These are phyloP conservation scores for Synanthedon vespiformis DNA, from an alignment of 2,888 invertebrate species.

Conservation along the genomic window DNA sequence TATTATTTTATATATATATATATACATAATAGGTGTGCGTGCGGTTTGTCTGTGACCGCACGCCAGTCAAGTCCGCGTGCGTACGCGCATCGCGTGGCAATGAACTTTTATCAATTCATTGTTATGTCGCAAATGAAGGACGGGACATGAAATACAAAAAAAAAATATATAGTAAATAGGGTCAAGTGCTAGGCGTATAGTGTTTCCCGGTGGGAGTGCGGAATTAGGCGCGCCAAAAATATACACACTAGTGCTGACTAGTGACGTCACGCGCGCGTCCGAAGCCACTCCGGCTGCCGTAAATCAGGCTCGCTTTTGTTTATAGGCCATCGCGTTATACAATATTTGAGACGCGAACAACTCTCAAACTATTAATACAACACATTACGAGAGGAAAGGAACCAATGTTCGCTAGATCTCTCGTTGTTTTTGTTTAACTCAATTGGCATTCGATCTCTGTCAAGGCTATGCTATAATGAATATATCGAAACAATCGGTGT, in stretches of 20 bases:
- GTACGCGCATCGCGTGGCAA: conserved; percentile 38
- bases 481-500: no score
- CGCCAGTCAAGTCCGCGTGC: conserved; percentile 44
- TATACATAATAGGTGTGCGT: conserved; percentile 3
- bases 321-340: conserved; percentile 42
- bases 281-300: conserved; percentile 45
- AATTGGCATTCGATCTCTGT: no score
- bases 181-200: conserved; percentile 55
- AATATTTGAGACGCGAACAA: conserved; percentile 26
- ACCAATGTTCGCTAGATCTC: neutral
- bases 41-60: conserved; percentile 18
- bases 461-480: no score
- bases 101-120: conserved; percentile 50
- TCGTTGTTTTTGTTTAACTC: no score
- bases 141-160: conserved; percentile 20
- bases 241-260: conserved; percentile 6
- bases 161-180: conserved; percentile 33
- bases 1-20: neutral
- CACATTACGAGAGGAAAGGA: neutral
- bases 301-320: conserved; percentile 45
- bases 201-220: conserved; percentile 35
- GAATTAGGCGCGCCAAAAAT: conserved; percentile 25
- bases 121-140: conserved; percentile 16
- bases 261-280: conserved; percentile 44
- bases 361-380: conserved; percentile 20